Conservation (phyloP, 2,113 vertebrate species). For the Vimba vimba region DNA sequence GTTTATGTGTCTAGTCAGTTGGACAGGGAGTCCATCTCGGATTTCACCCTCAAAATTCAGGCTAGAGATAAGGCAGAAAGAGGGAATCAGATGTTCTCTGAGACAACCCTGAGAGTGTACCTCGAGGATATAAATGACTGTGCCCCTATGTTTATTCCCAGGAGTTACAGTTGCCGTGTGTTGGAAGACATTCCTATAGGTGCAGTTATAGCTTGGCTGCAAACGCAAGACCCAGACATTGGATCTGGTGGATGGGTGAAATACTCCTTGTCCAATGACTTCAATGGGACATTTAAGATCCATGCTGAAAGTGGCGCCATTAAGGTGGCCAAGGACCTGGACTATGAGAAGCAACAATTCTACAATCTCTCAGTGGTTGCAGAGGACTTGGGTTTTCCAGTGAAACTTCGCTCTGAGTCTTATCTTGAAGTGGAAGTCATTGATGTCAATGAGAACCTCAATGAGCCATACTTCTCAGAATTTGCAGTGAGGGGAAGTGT, state of each 20-base stretch:
- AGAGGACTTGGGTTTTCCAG: conserved; percentile 87
- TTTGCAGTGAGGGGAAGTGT: conserved; percentile 88
- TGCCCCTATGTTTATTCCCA: conserved; percentile 88
- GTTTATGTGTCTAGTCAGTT: conserved; percentile 86
- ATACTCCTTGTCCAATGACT: conserved; percentile 89
- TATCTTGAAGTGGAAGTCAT: conserved; percentile 94
- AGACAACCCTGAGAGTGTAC: conserved; percentile 85
- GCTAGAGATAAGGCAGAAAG: conserved; percentile 88
- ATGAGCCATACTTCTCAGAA: conserved; percentile 89
- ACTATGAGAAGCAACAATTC: conserved; percentile 94
- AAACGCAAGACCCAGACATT: conserved; percentile 90
- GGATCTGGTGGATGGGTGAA: conserved; percentile 89
- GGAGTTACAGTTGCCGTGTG: conserved; percentile 84
- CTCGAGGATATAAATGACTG: conserved; percentile 95
- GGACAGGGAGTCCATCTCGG: conserved; percentile 86
- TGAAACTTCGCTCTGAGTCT: conserved; percentile 85
- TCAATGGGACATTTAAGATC: conserved; percentile 91
- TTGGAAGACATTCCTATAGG: conserved; percentile 91
- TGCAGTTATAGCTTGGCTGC: conserved; percentile 91
- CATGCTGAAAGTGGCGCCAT: conserved; percentile 85
- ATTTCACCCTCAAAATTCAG: conserved; percentile 88
- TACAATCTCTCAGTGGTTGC: conserved; percentile 90
- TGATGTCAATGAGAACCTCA: conserved; percentile 95
- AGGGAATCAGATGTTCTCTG: conserved; percentile 83
- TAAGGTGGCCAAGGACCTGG: conserved; percentile 86